phyloP scores from a whole-genome alignment of 1,140 invertebrate genomes.

The Catajapyx aquilonaris region DNA sequence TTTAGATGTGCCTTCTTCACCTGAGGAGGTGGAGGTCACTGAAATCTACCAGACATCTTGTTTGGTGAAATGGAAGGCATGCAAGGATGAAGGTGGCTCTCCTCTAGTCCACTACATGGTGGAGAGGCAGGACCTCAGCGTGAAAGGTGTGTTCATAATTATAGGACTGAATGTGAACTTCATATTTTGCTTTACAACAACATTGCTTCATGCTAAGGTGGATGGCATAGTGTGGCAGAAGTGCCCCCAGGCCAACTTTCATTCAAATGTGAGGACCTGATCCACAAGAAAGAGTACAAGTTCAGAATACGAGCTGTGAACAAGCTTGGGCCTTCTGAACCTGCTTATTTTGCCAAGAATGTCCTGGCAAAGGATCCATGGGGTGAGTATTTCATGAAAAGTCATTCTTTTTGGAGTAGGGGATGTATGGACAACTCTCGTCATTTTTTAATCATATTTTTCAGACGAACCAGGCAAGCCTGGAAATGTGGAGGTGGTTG shows the following conservation, averaged over 20 bases:
- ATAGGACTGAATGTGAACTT: background rate
- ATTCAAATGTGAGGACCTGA: slow-evolving; percentile 73
- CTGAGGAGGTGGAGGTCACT: slow-evolving; percentile 68
- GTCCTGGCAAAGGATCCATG: slow-evolving; percentile 93
- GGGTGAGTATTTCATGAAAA: slow-evolving; percentile 35
- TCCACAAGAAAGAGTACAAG: slow-evolving; percentile 74
- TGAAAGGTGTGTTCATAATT: slow-evolving; percentile 36
- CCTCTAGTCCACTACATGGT: slow-evolving; percentile 80
- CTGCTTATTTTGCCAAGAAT: slow-evolving; percentile 60
- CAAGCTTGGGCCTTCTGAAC: slow-evolving; percentile 70
- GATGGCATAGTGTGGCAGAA: slow-evolving; percentile 67
- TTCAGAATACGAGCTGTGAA: slow-evolving; percentile 91
- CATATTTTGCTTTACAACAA: slow-evolving; percentile 5
- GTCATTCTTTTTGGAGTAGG: background rate
- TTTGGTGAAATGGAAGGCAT: slow-evolving; percentile 74
- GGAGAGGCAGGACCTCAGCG: slow-evolving; percentile 77
- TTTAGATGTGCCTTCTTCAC: slow-evolving; percentile 62
- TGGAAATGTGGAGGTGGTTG: slow-evolving; percentile 65
- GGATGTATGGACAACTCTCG: slow-evolving; percentile 1
- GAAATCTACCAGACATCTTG: slow-evolving; percentile 86
- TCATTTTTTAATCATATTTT: slow-evolving; percentile 12
- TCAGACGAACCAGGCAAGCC: slow-evolving; percentile 84
- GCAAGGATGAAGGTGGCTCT: slow-evolving; percentile 80
- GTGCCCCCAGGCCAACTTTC: slow-evolving; percentile 32
- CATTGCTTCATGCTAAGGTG: slow-evolving; percentile 24